Percentiles rank a stretch among this genome's conserved stretches.
phyloP scores from a whole-genome alignment of 2,113 vertebrate genomes.

The Uria lomvia region DNA sequence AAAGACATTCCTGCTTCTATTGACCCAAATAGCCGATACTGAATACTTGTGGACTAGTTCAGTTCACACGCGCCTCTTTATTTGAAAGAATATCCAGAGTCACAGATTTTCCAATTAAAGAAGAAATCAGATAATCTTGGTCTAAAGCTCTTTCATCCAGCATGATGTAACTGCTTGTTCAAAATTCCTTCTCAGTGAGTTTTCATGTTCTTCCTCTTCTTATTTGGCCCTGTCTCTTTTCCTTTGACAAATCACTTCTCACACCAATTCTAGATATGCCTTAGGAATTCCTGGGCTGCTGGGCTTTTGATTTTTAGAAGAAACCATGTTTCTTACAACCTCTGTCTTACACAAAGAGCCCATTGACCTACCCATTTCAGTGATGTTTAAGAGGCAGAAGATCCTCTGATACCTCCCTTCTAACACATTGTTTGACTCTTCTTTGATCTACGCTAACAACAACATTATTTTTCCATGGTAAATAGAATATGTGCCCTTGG shows the following conservation, averaged over 20 bases:
- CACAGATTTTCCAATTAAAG: background rate
- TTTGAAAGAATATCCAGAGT: background rate
- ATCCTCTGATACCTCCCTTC: background rate
- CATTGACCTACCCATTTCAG: background rate
- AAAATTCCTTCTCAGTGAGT: background rate
- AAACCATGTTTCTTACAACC: background rate
- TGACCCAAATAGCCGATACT: background rate
- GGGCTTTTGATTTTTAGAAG: background rate
- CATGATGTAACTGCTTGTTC: background rate
- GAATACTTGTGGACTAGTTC: background rate
- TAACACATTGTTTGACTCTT: background rate
- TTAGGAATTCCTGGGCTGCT: background rate
- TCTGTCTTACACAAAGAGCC: background rate
- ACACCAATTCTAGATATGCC: background rate
- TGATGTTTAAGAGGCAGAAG: background rate
- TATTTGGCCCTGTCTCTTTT: background rate
- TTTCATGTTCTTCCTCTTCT: background rate
- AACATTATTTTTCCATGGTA: background rate
- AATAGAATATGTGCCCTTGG: background rate
- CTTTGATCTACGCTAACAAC: background rate
- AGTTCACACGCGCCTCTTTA: background rate
- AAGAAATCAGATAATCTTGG: background rate
- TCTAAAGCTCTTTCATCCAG: background rate
- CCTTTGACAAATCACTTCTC: background rate
- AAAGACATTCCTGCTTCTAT: background rate